Conservation (phyloP, 2,888 invertebrate genomes). For the Nephrotoma appendiculata region DNA sequence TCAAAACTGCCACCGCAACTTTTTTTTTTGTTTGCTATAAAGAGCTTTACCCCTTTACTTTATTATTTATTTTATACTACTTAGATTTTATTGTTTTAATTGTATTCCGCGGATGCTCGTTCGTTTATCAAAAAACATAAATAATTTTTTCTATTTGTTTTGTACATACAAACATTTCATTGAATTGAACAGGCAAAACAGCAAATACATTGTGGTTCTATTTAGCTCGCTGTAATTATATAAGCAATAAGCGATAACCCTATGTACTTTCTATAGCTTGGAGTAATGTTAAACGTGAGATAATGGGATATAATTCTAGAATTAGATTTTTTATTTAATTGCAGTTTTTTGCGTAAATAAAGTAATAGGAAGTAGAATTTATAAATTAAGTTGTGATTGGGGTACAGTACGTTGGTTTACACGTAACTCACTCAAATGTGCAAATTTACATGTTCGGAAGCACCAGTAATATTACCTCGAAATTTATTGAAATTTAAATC, state of each 20-base stretch:
- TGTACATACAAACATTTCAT: not conserved
- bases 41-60: too few species aligned
- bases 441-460: too few species aligned
- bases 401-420: too few species aligned
- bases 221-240: not conserved
- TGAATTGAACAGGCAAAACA: not conserved
- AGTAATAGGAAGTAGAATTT: not conserved
- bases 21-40: too few species aligned
- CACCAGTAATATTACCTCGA: too few species aligned
- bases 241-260: not conserved
- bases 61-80: not conserved
- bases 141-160: not conserved
- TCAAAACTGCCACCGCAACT: too few species aligned
- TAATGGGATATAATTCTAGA: not conserved
- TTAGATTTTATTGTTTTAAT: not conserved
- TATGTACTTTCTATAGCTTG: not conserved
- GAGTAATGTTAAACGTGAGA: not conserved
- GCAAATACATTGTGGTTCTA: not conserved
- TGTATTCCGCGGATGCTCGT: not conserved
- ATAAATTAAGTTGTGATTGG: too few species aligned
- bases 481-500: too few species aligned
- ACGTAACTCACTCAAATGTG: too few species aligned
- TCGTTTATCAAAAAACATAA: not conserved
- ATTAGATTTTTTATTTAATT: not conserved
- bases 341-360: not conserved